Base-by-base conservation (phyloP, 2,113 vertebrate genomes). In the Cynocephalus volans region DNA sequence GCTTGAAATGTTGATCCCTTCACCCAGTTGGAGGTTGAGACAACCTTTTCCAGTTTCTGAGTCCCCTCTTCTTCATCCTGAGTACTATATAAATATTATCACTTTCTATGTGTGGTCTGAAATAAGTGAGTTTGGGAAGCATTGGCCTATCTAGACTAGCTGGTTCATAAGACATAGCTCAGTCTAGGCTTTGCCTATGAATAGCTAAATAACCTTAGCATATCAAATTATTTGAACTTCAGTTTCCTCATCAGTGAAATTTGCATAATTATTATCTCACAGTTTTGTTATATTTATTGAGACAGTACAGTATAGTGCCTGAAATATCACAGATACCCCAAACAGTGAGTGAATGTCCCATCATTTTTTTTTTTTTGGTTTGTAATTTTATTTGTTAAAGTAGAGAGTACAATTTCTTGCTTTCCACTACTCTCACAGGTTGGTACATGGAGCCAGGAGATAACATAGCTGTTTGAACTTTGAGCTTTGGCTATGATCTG, bases 191-290 rank as follows among this genome's bases (percentile, higher is more conserved):
- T 92, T 73, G 21, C 33, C 54, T 96, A 56, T 64, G 12, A 94
- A 60, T 77, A 77, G n/a, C 23, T 65, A 89, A 92, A 36, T 79
- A 62, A 70, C 26, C 23, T 36, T 36, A 96, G 41, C 23, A 70
- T 18, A 70, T 9, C 5, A n/a, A 70, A 50, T 67, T 92, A 81
- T 69, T 79, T 87, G 64, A 95, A 33, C 60, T 36, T 94, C 48
- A 89, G n/a, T 95, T 88, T 92, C 31, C 58, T 88, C n/a, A 76
- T 91, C 10, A 65, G 75, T 2, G n/a, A 94, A 97, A 90, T n/a
- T 65, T 21, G 45, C 81, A 28, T 64, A 81, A 65, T 45, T 95
- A 15, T 77, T 73, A 52, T n/a, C 50, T 15, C 0, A 7, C 6
- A 50, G 52, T 81, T 97, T 92, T 84, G 36, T 13, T 79, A 1